Evolutionary conservation across 2,113 vertebrate genomes (phyloP), one percentile per base, ranked within the genome.

Genomic region (Pontoporia blainvillei): DNA sequence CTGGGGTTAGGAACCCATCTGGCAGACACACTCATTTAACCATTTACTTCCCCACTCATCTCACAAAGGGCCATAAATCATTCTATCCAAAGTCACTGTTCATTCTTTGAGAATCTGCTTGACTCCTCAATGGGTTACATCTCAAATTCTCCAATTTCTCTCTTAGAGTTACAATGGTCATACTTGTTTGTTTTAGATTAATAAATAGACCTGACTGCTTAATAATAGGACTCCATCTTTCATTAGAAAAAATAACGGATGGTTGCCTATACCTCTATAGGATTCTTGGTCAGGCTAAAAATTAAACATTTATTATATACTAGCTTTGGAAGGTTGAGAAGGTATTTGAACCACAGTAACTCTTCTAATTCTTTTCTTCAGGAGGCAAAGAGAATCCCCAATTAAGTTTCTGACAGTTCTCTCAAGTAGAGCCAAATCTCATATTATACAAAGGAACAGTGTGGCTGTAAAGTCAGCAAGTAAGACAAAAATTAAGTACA

Each of bases 301-400:
- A 31, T 73, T 81, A 52, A 87, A 27, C 52, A 76, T 76, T 93
- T 96, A 67, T 44, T 91, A 62, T 54, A 78, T 49, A 49, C 34
- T 69, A 90, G 13, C 46, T 84, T 86, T 39, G 54, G 66, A 72
- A 71, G 54, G 17, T 73, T 54, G 31, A 86, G 7, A 92, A 23
- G 27, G 6, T 59, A 78, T 82, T 62, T 81, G 10, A 34, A 64
- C n/a, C 18, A 90, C n/a, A 66, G 14, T 81, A 87, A 39, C 8
- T 67, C 87, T 92, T 86, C 90, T 71, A 62, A 49, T 86, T 87
- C 9, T 72, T 96, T 75, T 96, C 46, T 96, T 97, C 41, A 89
- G 44, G 17, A 62, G 11, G 44, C 71, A 82, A 46, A 91, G 39
- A 41, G 25, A 97, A 83, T 90, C 44, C 23, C 90, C 86, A 92